These are phyloP conservation scores for Urocitellus parryii DNA, from an alignment of 2,113 vertebrate species.

Conservation along the genomic window DNA sequence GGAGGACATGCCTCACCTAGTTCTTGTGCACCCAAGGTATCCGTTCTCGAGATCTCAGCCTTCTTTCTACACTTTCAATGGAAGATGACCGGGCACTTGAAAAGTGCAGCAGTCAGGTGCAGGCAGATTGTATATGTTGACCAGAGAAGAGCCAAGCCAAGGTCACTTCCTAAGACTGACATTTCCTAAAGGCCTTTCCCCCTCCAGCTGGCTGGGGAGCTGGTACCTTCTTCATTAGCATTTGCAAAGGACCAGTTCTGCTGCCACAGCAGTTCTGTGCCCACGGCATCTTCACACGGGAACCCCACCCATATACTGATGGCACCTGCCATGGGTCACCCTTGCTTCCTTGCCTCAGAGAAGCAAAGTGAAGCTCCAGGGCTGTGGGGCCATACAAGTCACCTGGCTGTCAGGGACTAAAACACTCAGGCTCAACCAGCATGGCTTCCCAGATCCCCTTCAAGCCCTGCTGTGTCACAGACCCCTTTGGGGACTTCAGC, in stretches of 20 bases:
- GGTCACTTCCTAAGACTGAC: conserved; percentile 31
- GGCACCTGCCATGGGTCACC: not conserved
- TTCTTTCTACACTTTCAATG: not conserved
- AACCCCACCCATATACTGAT: not conserved
- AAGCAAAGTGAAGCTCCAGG: not conserved
- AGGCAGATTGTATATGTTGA: conserved; percentile 28
- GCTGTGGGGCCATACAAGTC: not conserved
- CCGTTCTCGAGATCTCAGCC: not conserved
- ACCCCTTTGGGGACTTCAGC: not conserved
- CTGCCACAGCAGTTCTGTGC: not conserved
- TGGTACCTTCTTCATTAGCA: conserved; percentile 51
- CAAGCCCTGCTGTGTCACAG: not conserved
- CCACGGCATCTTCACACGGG: not conserved
- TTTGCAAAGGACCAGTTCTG: conserved; percentile 48
- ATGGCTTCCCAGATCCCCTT: not conserved
- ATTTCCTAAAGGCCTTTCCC: conserved; percentile 32
- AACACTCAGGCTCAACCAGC: not conserved
- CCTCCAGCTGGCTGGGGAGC: conserved; percentile 49
- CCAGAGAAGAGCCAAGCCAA: conserved; percentile 48
- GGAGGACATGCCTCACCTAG: not conserved
- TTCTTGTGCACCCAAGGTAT: not conserved
- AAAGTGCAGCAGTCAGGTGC: not conserved
- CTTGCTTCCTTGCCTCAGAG: not conserved
- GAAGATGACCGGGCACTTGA: not conserved
- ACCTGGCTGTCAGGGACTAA: not conserved